Conservation (phyloP, 2,888 invertebrate genomes). For the Stenodema calcarata region DNA sequence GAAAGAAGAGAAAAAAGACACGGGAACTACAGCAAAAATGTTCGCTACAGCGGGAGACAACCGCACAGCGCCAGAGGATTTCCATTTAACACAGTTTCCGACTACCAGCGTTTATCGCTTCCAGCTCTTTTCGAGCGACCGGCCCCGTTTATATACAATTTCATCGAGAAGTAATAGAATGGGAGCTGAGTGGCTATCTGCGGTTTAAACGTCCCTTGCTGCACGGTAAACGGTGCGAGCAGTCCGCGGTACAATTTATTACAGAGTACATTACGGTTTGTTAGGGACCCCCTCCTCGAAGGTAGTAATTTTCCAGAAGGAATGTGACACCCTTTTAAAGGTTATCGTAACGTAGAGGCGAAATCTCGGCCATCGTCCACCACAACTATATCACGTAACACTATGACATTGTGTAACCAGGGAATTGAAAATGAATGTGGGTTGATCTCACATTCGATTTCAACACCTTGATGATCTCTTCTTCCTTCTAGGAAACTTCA, state of each 20-base stretch:
- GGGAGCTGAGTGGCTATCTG: not conserved
- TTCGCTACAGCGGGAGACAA: not conserved
- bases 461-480: too few species aligned
- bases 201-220: not conserved
- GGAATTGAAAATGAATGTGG: too few species aligned
- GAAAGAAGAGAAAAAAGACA: not conserved
- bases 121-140: not conserved
- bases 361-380: too few species aligned
- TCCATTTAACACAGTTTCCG: not conserved
- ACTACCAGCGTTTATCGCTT: not conserved
- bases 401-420: too few species aligned
- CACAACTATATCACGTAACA: too few species aligned
- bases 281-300: not conserved
- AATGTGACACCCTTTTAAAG: too few species aligned
- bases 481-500: too few species aligned
- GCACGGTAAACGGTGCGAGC: not conserved
- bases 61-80: not conserved
- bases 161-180: not conserved
- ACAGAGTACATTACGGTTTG: not conserved
- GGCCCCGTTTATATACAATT: not conserved
- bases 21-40: not conserved
- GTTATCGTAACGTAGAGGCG: too few species aligned
- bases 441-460: too few species aligned
- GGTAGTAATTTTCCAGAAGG: not conserved
- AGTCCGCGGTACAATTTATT: not conserved